phyloP scores from a whole-genome alignment of 2,888 invertebrate genomes.

The Atrina japonica region DNA sequence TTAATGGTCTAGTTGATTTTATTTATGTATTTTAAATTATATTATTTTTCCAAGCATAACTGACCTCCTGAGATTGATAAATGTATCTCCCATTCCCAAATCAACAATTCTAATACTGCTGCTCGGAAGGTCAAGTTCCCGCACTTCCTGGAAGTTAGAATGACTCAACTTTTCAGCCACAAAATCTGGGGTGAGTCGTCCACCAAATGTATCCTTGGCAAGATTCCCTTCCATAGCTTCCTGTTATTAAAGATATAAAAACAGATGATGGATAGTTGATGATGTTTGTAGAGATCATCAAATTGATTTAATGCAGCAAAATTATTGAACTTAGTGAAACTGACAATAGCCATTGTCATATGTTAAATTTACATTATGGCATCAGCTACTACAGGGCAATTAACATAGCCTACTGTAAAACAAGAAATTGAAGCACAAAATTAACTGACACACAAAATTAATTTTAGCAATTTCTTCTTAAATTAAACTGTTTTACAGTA shows the following conservation, averaged over 20 bases:
- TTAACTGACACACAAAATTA: too few relatives aligned
- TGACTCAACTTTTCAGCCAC: slow-evolving; percentile 79
- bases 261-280: too few relatives aligned
- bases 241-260: slow-evolving; percentile 58
- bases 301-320: not conserved
- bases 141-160: slow-evolving; percentile 76
- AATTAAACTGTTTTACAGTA: too few relatives aligned
- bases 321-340: too few relatives aligned
- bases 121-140: slow-evolving; percentile 79
- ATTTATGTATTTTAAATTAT: too few relatives aligned
- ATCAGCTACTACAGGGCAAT: too few relatives aligned
- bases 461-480: too few relatives aligned
- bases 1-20: too few relatives aligned
- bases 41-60: too few relatives aligned
- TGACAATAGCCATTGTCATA: too few relatives aligned
- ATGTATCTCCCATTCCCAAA: slow-evolving; percentile 75
- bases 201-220: slow-evolving; percentile 80
- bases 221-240: slow-evolving; percentile 73
- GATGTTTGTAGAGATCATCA: not conserved
- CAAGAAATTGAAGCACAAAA: too few relatives aligned
- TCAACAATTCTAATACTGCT: slow-evolving; percentile 78
- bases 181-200: slow-evolving; percentile 79
- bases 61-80: slow-evolving; percentile 78
- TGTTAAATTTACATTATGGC: not conserved
- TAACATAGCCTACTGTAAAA: too few relatives aligned